Base-by-base conservation (phyloP, 2,888 invertebrate genomes). In the Tetragnatha montana region DNA sequence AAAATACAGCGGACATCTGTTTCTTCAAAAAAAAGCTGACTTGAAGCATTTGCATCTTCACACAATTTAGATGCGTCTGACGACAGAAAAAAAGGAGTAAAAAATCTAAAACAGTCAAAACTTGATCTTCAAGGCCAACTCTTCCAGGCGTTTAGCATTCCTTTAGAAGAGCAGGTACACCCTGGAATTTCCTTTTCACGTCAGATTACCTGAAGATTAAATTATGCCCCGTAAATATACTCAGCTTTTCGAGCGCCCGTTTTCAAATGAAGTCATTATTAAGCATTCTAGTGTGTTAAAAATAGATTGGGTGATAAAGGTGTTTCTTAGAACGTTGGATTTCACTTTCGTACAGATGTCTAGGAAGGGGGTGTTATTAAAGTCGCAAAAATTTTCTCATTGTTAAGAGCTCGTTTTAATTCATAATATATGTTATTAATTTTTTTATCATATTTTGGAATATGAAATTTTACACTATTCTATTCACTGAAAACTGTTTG, bases 101-200 rank as follows among this genome's bases (percentile, higher is more conserved):
- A 22, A 60, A 22, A 78, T 60, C 19, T 21, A 78, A 35, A 78
- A 78, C 51, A 3, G 51, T 19, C 22, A 78, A 78, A 78, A 78
- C 78, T 78, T 50, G 78, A 78, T 78, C 14, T 14, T 51, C 78
- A 78, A 78, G 78, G 78, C 51, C 78, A 75, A 19, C 51, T 78
- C 78, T 51, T 71, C 21, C 21, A 10, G 78, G 3, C 51, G 50
- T 78, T 51, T 78, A 19, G 78, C 78, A 78, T 78, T 78, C 78
- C 78, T 60, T 51, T 21, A 60, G 51, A 21, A 78, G 51, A 78
- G 78, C 50, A 60, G 51, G 51, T 78, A 78, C 78, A 78, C 14
- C 78, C 19, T 51, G 78, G 14, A 78, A 78, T 22, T 78, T 22
- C 7, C 17, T 12, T 78, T 60, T 51, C 22, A 14, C 78, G 22